These are phyloP conservation scores for Lampris megalopsis DNA, from an alignment of 2,113 vertebrate genomes.

Conservation along the genomic window DNA sequence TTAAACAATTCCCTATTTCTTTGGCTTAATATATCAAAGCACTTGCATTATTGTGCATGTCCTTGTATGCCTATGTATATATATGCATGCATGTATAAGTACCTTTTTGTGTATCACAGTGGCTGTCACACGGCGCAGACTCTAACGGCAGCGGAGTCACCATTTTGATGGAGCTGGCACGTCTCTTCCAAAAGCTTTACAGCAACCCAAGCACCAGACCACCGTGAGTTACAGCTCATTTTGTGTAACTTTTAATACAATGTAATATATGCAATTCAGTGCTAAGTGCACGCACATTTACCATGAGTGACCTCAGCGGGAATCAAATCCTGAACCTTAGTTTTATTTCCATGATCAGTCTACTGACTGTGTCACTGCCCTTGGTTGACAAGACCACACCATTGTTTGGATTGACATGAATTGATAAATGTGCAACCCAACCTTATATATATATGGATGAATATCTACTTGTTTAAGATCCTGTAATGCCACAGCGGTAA, in stretches of 20 bases:
- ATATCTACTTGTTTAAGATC: too few relatives aligned
- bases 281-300: too few relatives aligned
- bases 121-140: slow-evolving; percentile 83
- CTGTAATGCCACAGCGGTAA: too few relatives aligned
- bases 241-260: neutral
- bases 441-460: too few relatives aligned
- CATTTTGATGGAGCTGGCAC: slow-evolving; percentile 79
- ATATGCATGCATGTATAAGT: slow-evolving; percentile 7
- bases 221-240: slow-evolving; percentile 63
- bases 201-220: slow-evolving; percentile 74
- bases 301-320: too few relatives aligned
- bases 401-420: too few relatives aligned
- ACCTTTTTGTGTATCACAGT: slow-evolving; percentile 64
- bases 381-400: too few relatives aligned
- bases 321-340: too few relatives aligned
- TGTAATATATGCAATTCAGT: neutral
- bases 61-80: neutral
- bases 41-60: neutral
- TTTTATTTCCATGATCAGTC: too few relatives aligned
- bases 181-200: slow-evolving; percentile 82
- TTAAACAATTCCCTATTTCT: neutral
- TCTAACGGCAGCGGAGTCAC: slow-evolving; percentile 84
- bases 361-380: too few relatives aligned
- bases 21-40: neutral
- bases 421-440: too few relatives aligned